Base-by-base conservation (phyloP, 1,140 invertebrate genomes). In the Drosophila auraria region DNA sequence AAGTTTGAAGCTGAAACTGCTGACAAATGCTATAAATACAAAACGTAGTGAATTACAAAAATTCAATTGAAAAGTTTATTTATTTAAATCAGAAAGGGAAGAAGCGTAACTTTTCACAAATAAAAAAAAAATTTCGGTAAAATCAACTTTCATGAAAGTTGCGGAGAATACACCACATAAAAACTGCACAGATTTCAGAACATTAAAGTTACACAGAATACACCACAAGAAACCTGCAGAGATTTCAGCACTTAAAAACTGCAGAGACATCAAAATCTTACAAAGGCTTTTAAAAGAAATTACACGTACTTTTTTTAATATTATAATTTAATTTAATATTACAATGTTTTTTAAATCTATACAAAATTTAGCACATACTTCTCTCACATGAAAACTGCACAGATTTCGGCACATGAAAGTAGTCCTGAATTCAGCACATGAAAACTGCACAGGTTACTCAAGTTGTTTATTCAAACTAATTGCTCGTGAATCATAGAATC, bases 11-110 rank as follows among this genome's bases (percentile, higher is more conserved):
- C 79, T 83, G 80, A 82, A 74, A 83, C 83, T 80, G 84, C 84
- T 57, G 84, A 89, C 80, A 89, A 89, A 83, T 89, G 84, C 84
- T 89, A 87, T 87, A 87, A 87, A 90, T 89, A 90, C 80, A 83
- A 80, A 90, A 84, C 84, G 76, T 90, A 90, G 86, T 84, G 65
- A 89, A 89, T 90, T 90, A 84, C 64, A 80, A 90, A 90, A 84
- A 89, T 80, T 72, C 66, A 82, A 87, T 44, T 40, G 7, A 23
- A 44, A 0, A 0, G 4, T 20, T 44, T 72, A 49, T 50, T 40
- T 50, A 44, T 36, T 27, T 38, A 12, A 20, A 36, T 12, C 1
- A 2, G 12, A 44, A 2, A 5, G 12, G 33, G 15, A 8, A 42
- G 7, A 33, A 9, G 11, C 20, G 20, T 20, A 20, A 20, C 1